phyloP scores from a whole-genome alignment of 2,888 invertebrate species.

The Drosophila prolongata region DNA sequence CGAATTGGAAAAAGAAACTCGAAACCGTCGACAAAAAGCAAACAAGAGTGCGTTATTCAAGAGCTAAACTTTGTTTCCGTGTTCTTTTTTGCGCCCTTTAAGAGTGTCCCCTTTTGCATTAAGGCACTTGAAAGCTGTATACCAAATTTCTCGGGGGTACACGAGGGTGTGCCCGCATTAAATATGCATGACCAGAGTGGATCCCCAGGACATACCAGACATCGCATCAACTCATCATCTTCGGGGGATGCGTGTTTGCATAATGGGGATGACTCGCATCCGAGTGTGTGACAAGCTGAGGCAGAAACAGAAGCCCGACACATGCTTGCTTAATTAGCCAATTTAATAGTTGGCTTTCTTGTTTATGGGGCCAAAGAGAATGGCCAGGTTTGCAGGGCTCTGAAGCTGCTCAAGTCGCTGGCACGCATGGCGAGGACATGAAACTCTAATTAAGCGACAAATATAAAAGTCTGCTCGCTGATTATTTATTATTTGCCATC shows the following conservation, averaged over 20 bases:
- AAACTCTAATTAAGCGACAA: constrained; percentile 70
- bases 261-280: constrained; percentile 51
- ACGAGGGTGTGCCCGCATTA: constrained; percentile 26
- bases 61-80: not conserved
- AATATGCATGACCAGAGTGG: constrained; percentile 53
- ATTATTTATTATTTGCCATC: constrained; percentile 62
- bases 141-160: constrained; percentile 5
- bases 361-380: constrained; percentile 54
- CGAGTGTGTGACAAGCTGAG: constrained; percentile 27
- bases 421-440: constrained; percentile 56
- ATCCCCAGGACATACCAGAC: constrained; percentile 9
- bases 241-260: constrained; percentile 61
- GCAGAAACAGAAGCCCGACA: constrained; percentile 41
- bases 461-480: constrained; percentile 40
- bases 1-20: constrained; percentile 1
- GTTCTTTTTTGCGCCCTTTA: constrained; percentile 11
- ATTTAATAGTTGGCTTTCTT: constrained; percentile 71
- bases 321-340: constrained; percentile 67
- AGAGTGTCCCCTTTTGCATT: constrained; percentile 17
- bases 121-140: constrained; percentile 21
- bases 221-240: constrained; percentile 44
- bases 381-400: constrained; percentile 10
- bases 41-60: not conserved
- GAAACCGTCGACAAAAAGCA: not conserved
- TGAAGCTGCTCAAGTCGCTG: constrained; percentile 45